Percentiles rank a stretch among this genome's conserved stretches.
These are phyloP conservation scores for Cephus cinctus DNA, from an alignment of 1,140 invertebrate genomes.

Conservation along the genomic window DNA sequence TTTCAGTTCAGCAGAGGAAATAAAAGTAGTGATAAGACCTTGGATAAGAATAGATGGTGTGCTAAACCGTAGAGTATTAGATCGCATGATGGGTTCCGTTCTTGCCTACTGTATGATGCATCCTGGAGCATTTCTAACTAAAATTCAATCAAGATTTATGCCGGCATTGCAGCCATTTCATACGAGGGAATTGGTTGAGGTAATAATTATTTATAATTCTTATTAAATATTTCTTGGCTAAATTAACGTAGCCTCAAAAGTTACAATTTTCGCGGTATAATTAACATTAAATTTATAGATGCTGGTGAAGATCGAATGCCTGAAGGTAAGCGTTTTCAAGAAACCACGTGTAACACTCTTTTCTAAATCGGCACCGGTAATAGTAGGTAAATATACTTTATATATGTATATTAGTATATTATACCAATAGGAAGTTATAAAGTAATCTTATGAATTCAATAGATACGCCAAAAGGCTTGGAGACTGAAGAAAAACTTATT, in stretches of 20 bases:
- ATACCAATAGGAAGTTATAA: conserved; percentile 9
- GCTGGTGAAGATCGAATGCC: conserved; percentile 46
- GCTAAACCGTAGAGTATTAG: conserved; percentile 68
- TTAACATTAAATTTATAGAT: conserved; percentile 50
- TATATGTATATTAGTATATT: conserved; percentile 7
- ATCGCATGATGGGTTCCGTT: conserved; percentile 67
- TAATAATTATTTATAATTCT: conserved; percentile 20
- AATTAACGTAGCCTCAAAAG: background rate
- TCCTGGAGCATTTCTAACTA: conserved; percentile 59
- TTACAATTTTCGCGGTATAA: conserved; percentile 18
- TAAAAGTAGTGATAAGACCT: conserved; percentile 58
- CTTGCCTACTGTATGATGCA: conserved; percentile 63
- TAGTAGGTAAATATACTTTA: conserved; percentile 35
- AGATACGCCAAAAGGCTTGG: conserved; percentile 35
- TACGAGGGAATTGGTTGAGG: conserved; percentile 55
- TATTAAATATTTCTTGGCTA: conserved; percentile 6
- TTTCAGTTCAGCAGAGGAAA: conserved; percentile 47
- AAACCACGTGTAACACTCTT: conserved; percentile 42
- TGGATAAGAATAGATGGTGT: conserved; percentile 77
- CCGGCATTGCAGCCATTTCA: conserved; percentile 56
- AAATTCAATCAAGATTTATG: conserved; percentile 58
- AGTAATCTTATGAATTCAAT: conserved; percentile 6
- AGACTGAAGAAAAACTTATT: conserved; percentile 49
- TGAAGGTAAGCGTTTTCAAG: conserved; percentile 37
- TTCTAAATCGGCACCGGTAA: conserved; percentile 37